Conservation (phyloP, 2,113 vertebrate genomes). For the Cercocebus atys region DNA sequence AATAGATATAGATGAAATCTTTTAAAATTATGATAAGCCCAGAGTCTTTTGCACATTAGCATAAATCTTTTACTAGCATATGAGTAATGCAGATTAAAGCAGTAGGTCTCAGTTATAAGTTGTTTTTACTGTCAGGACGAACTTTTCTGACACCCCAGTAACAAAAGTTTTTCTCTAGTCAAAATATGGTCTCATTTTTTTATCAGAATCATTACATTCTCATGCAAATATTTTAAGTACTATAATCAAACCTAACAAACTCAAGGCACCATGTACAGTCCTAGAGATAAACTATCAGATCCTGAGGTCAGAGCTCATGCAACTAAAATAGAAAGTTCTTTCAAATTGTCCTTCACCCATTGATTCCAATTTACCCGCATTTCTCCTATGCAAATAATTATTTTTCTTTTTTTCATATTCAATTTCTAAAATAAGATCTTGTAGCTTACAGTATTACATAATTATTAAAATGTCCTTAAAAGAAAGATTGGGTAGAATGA, state of each 20-base stretch:
- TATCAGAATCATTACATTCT: background rate
- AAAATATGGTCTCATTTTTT: background rate
- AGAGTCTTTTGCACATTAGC: background rate
- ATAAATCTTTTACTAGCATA: background rate
- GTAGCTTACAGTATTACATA: background rate
- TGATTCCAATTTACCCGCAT: background rate
- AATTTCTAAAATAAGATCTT: background rate
- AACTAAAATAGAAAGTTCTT: background rate
- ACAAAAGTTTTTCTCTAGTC: background rate
- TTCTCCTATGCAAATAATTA: background rate
- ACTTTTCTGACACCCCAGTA: fast-evolving
- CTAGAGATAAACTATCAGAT: background rate
- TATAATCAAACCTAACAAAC: background rate
- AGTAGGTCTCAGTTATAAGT: background rate
- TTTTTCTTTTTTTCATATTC: background rate
- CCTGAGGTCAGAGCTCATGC: background rate
- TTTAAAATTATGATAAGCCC: background rate
- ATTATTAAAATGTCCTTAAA: background rate
- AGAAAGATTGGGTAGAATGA: background rate
- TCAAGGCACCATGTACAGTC: background rate
- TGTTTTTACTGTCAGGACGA: background rate
- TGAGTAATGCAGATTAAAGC: background rate
- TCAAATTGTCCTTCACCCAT: background rate
- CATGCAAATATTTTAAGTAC: background rate
- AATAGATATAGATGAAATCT: background rate